phyloP scores from a whole-genome alignment of 2,888 invertebrate genomes.

The Lordiphosa andalusiaca region DNA sequence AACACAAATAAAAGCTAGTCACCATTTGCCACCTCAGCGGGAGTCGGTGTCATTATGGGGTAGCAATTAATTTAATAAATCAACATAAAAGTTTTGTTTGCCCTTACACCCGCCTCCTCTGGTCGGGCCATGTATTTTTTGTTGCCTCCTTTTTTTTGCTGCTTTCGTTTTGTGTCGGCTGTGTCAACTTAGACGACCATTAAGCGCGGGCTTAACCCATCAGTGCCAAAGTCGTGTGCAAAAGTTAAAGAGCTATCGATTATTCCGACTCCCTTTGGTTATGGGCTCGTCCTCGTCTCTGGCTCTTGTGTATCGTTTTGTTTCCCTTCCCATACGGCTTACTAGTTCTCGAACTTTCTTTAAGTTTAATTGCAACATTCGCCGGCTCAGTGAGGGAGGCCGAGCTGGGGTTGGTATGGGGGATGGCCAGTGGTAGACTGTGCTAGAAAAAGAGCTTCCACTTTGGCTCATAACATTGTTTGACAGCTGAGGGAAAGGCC shows the following conservation, averaged over 20 bases:
- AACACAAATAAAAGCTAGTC: conserved; percentile 63
- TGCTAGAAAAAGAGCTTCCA: conserved; percentile 63
- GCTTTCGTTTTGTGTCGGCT: conserved; percentile 30
- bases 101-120: conserved; percentile 13
- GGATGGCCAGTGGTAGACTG: conserved; percentile 18
- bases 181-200: conserved; percentile 66
- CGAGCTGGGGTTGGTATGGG: background rate
- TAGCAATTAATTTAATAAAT: conserved; percentile 76
- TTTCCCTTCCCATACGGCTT: conserved; percentile 33
- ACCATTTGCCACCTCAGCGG: conserved; percentile 22
- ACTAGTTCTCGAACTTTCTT: conserved; percentile 40
- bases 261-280: conserved; percentile 36
- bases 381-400: background rate
- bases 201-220: conserved; percentile 69
- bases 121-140: conserved; percentile 10
- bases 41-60: conserved; percentile 40
- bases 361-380: conserved; percentile 66
- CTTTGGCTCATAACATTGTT: conserved; percentile 63
- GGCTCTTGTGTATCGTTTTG: conserved; percentile 33
- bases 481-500: conserved; percentile 25
- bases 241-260: conserved; percentile 70
- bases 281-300: conserved; percentile 20
- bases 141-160: conserved; percentile 19
- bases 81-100: conserved; percentile 66
- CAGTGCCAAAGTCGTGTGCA: conserved; percentile 56